Evolutionary conservation across 1,140 invertebrate genomes (phyloP).

Genomic region (Drosophila biarmipes): DNA sequence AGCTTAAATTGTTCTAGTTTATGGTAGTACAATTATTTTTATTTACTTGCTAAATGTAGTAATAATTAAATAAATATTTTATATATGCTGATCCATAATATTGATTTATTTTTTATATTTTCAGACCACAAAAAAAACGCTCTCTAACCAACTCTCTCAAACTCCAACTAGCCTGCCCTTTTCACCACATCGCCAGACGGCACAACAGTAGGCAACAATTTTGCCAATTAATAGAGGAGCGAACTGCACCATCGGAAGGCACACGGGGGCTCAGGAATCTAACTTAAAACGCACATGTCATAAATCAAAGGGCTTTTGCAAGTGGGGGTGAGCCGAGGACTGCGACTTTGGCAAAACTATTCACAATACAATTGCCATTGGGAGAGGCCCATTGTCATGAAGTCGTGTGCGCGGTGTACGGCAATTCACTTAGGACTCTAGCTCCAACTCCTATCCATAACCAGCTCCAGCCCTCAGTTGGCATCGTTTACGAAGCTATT

Average conservation of each 20-base stretch:
- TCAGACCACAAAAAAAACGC: no score
- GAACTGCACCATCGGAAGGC: constrained; percentile 38
- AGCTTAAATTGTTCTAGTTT: not conserved
- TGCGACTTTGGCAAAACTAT: constrained; percentile 41
- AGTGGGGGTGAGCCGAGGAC: constrained; percentile 10
- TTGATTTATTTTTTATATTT: no score
- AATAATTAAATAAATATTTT: no score
- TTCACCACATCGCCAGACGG: constrained; percentile 4
- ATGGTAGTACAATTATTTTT: not conserved
- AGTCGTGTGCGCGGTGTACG: constrained; percentile 47
- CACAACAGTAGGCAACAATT: constrained; percentile 30
- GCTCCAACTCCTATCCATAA: constrained; percentile 7
- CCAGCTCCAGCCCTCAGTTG: constrained; percentile 33
- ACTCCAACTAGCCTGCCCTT: not conserved
- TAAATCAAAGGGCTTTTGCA: constrained; percentile 74
- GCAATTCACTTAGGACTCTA: constrained; percentile 70
- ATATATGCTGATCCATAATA: no score
- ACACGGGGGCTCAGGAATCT: constrained; percentile 47
- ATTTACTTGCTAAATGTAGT: no score
- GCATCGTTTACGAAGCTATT: constrained; percentile 74
- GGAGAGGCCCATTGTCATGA: constrained; percentile 63
- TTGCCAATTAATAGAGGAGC: constrained; percentile 39
- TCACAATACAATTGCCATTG: constrained; percentile 46
- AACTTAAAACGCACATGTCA: constrained; percentile 77
- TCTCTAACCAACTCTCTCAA: not conserved